Evolutionary conservation across 2,797 vertebrate genomes (phyloP).

Genomic region (Protosalanx chinensis): DNA sequence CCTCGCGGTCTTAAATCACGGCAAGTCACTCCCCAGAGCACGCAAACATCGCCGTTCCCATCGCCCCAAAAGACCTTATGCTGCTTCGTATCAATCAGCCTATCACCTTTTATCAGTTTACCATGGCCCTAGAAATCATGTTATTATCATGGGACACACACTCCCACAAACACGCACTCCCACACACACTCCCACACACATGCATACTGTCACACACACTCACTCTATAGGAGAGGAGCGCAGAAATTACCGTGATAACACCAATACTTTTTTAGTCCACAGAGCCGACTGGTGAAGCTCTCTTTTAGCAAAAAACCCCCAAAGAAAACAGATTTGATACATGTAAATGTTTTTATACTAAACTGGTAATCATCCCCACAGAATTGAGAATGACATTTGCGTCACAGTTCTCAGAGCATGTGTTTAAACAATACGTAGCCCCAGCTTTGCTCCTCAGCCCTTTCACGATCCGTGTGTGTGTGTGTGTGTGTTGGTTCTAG

Average conservation of each 20-base stretch:
- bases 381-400: background rate
- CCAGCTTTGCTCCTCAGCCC: background rate
- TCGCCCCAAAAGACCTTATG: constrained; percentile 45
- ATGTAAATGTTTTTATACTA: background rate
- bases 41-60: constrained; percentile 70
- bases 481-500: constrained; percentile 9
- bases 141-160: constrained; percentile 49
- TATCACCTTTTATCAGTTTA: constrained; percentile 63
- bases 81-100: constrained; percentile 50
- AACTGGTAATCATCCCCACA: background rate
- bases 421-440: background rate
- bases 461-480: background rate
- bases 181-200: constrained; percentile 3
- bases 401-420: background rate
- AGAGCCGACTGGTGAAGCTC: background rate
- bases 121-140: constrained; percentile 54
- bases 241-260: background rate
- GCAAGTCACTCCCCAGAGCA: constrained; percentile 61
- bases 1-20: constrained; percentile 81
- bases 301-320: background rate
- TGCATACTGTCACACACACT: constrained; percentile 18
- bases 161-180: constrained; percentile 41
- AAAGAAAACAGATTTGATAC: background rate
- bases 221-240: constrained; percentile 20
- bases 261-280: background rate